These are phyloP conservation scores for Pristionchus entomophagus DNA, from an alignment of 2,888 invertebrate species.

Conservation along the genomic window DNA sequence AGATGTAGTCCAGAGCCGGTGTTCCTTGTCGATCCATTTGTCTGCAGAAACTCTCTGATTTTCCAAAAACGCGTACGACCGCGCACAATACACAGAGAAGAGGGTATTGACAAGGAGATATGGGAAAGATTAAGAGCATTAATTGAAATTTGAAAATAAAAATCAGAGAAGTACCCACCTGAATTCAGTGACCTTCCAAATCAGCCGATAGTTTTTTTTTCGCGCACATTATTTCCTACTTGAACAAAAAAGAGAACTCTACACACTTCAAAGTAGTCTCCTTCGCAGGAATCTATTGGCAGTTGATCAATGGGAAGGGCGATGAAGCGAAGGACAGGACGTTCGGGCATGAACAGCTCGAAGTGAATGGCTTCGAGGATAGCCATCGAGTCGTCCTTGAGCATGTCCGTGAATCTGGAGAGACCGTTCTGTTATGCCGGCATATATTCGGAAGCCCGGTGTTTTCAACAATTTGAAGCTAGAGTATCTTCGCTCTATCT, in stretches of 20 bases:
- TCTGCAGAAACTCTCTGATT: too few species aligned
- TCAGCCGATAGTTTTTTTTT: background rate
- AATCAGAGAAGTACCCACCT: too few species aligned
- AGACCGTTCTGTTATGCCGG: background rate
- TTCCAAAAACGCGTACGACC: too few species aligned
- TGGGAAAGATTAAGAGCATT: too few species aligned
- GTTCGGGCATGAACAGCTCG: constrained; percentile 20
- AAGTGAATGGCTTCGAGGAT: constrained; percentile 21
- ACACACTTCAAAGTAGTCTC: background rate
- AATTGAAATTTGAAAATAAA: too few species aligned
- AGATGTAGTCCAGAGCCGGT: background rate
- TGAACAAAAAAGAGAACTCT: background rate
- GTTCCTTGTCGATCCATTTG: background rate
- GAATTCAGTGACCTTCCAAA: background rate
- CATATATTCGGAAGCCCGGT: background rate
- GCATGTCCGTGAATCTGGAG: background rate
- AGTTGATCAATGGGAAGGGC: background rate
- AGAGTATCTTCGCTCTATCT: too few species aligned
- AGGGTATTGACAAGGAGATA: too few species aligned
- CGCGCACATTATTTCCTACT: background rate
- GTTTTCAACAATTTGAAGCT: too few species aligned
- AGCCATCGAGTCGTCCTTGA: background rate
- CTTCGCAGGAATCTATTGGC: background rate
- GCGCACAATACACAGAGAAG: too few species aligned
- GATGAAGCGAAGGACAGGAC: constrained; percentile 27